These are phyloP conservation scores for Pimpla rufipes DNA, from an alignment of 2,888 invertebrate genomes.

Conservation along the genomic window DNA sequence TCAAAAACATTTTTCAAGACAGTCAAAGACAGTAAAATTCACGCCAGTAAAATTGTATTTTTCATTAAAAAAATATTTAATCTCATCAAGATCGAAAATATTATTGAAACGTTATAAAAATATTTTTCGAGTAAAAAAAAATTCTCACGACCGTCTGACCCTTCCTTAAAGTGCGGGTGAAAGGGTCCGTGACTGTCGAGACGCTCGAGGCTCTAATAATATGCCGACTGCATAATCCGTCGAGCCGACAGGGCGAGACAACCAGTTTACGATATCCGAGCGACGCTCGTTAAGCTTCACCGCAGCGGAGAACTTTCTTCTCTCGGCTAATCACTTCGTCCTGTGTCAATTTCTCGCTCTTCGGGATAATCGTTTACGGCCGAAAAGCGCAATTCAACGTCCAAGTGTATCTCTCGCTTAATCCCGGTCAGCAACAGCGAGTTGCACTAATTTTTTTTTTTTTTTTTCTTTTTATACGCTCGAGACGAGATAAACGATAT, in stretches of 20 bases:
- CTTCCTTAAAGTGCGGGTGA: too few relatives aligned
- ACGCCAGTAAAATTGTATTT: too few relatives aligned
- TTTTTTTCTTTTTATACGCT: background rate
- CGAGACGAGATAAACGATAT: conserved; percentile 48
- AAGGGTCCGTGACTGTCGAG: background rate
- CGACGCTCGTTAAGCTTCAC: background rate
- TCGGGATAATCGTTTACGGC: conserved; percentile 11
- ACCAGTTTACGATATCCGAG: conserved; percentile 23
- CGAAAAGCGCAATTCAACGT: background rate
- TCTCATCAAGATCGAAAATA: too few relatives aligned
- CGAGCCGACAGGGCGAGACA: background rate
- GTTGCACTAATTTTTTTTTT: conserved; percentile 18
- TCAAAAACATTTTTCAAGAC: too few relatives aligned
- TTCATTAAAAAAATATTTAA: too few relatives aligned
- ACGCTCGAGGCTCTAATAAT: background rate
- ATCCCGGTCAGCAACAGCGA: conserved; percentile 41
- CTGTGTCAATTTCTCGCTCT: conserved; percentile 12
- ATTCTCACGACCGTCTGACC: too few relatives aligned
- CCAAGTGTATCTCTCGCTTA: conserved; percentile 1
- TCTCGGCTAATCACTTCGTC: conserved; percentile 15
- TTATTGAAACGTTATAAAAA: too few relatives aligned
- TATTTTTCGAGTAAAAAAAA: too few relatives aligned
- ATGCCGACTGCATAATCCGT: background rate
- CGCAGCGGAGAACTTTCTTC: conserved; percentile 18
- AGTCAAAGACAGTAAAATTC: too few relatives aligned